Evolutionary conservation across 2,113 vertebrate genomes (phyloP), one percentile per base, ranked within the genome.

Genomic region (Passer domesticus): DNA sequence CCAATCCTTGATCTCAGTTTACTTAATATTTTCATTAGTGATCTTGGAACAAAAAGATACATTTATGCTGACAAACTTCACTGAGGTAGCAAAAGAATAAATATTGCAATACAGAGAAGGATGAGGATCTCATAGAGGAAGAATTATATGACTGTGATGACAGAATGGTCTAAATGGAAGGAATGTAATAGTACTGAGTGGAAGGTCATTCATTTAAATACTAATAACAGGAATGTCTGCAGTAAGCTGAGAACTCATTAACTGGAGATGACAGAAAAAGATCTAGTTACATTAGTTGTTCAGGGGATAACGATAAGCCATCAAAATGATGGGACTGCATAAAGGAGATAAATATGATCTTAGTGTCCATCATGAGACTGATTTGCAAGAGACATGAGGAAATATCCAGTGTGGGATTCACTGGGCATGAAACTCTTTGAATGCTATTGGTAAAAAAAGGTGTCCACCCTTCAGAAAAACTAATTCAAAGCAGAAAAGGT

Each of bases 181-280:
- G 37, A 95, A 92, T 78, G 35, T 96, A 96, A 91, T 89, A 89
- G 79, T 90, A 62, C 55, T 76, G 90, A 94, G 83, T 82, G 69
- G 81, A 89, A 92, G 77, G 81, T 92, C 94, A 95, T 97, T 94
- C 89, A 96, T 95, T 97, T 95, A 95, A 95, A 95, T 91, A 96
- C 87, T 96, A 95, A 96, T 96, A 95, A 89, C 87, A 78, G 68
- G 66, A 87, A 91, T 89, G 94, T 97, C 96, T 94, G 89, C 94
- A 53, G 83, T 82, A 94, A 94, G 95, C 64, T 91, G 94, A 89
- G 77, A 94, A 72, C 89, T 97, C 92, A 95, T 97, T 97, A 94
- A 93, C 60, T 94, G 81, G 31, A 84, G 35, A 78, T 97, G 96
- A 95, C 95, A 97, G 91, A 95, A 93, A 94, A 94, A 95, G 87